Evolutionary conservation across 2,113 vertebrate genomes (phyloP).

Genomic region (Tylochromis polylepis): DNA sequence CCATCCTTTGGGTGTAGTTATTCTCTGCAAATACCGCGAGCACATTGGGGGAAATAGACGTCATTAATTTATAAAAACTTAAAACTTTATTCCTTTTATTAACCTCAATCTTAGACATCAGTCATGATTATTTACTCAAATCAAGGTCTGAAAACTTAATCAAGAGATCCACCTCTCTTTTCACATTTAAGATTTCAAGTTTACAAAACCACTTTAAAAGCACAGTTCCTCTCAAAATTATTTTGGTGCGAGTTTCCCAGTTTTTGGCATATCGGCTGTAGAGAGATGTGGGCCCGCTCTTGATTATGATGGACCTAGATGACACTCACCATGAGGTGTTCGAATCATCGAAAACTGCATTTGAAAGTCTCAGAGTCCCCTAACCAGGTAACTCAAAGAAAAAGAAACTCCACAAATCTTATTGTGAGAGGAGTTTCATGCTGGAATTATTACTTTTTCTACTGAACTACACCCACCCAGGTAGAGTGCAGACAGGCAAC

Average conservation of each 20-base stretch:
- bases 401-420: neutral
- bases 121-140: neutral
- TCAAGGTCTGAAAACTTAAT: neutral
- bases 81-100: neutral
- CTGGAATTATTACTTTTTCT: neutral
- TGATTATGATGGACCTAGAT: neutral
- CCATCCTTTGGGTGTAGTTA: conserved; percentile 1
- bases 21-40: conserved; percentile 12
- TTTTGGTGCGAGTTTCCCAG: neutral
- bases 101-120: neutral
- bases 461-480: neutral
- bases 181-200: neutral
- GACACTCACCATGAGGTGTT: neutral
- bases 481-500: neutral
- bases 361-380: neutral
- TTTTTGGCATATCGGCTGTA: neutral
- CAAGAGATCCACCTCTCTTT: rapidly evolving
- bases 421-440: neutral
- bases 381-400: neutral
- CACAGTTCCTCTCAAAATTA: neutral
- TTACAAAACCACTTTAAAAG: rapidly evolving
- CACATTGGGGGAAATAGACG: neutral
- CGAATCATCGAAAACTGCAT: neutral
- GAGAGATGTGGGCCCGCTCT: neutral
- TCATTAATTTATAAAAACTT: neutral